Evolutionary conservation across 92 coral and sea anemone genomes (phyloP), one percentile per base, ranked within the genome.

Genomic region (Muricea muricata): DNA sequence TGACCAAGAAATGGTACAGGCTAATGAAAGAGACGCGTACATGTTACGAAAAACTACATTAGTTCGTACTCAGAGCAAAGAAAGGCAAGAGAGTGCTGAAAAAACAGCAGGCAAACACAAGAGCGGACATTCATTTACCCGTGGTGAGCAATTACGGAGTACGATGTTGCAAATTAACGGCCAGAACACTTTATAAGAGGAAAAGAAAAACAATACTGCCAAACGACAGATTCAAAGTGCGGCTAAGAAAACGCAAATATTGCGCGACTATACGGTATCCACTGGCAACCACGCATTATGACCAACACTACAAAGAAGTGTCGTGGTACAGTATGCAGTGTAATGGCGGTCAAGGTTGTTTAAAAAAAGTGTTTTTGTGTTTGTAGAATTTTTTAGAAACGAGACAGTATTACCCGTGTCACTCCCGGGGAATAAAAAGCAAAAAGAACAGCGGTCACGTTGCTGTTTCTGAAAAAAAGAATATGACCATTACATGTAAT

Each of bases 1-100:
- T 86, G 93, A 95, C 70, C 69, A 86, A 24, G 91, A 88, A 31
- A 81, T 80, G 28, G 80, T 46, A 52, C 69, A 50, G 11, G 34
- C 28, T 32, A 18, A 55, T 35, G 56, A 77, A 77, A 77, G 69
- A 77, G 82, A 77, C 1, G 47, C 54, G 6, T 77, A 77, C 30
- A 20, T 54, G 69, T 30, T 77, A 26, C 17, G 82, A 60, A 74
- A 74, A 45, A 74, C 80, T 1, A 74, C 41, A 15, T 25, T 18
- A 29, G 60, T 13, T 23, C 28, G 48, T 6, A 46, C 46, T n/a
- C 14, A 28, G 26, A 4, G 21, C 37, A 50, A 24, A 18, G 57
- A n/a, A n/a, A n/a, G n/a, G n/a, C n/a, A n/a, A n/a, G n/a, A n/a
- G n/a, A n/a, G n/a, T n/a, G n/a, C n/a, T n/a, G n/a, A n/a, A n/a